Evolutionary conservation across 2,797 vertebrate genomes (phyloP), one percentile per base, ranked within the genome.

Genomic region (Lagocephalus sceleratus): DNA sequence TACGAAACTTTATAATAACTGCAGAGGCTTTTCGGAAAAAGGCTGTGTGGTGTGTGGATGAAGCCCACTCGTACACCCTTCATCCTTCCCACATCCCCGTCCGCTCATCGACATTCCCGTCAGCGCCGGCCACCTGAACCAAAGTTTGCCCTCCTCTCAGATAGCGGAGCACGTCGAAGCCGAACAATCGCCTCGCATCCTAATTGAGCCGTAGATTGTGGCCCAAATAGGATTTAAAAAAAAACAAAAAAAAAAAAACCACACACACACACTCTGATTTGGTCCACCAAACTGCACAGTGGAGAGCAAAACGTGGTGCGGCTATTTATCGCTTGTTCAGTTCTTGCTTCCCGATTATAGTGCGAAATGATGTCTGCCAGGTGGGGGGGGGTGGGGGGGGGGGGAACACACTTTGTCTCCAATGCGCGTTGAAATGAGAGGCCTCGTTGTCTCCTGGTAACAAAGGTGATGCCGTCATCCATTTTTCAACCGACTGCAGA

Each of bases 111-210:
- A 82, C 77, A 62, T 67, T 63, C 60, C 78, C 68, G 75, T 79
- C 76, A 76, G 57, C 56, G 47, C 53, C 49, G 67, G 76, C 71
- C 76, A 83, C 74, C 71, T 80, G 68, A 73, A 77, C 81, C 78
- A 76, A 82, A 76, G 67, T 78, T 68, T 51, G 43, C 48, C 29
- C 63, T 68, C 81, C 88, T 60, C 78, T 88, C 82, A 83, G 77
- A 78, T 52, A 46, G 51, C 19, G 41, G 15, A 12, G 47, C 63
- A 75, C 82, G 85, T 84, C 84, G 88, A 72, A 73, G 48, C 26
- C 38, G 47, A 77, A 68, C 63, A 60, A 71, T 78, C 53, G 61
- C 64, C 60, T 66, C 47, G 35, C 75, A 67, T 35, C 57, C 71
- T 76, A 81, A 73, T 67, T 71, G 66, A 81, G 72, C 47, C 4